Percentiles rank a stretch among this genome's conserved stretches.
These are phyloP conservation scores for Ophraella communa DNA, from an alignment of 2,888 invertebrate genomes.

Conservation along the genomic window DNA sequence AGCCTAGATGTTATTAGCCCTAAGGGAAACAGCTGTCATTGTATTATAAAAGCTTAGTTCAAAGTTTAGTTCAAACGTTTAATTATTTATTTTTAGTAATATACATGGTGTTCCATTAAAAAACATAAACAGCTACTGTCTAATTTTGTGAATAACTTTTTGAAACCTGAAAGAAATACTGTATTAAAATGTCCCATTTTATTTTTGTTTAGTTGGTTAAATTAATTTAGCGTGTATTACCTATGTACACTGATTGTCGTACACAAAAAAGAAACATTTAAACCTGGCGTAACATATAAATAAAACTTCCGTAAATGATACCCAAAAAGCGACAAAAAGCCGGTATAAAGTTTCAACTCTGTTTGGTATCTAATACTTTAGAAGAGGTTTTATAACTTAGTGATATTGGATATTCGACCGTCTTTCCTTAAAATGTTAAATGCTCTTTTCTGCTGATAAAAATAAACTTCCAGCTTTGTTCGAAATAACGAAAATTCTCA, in stretches of 20 bases:
- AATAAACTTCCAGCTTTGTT: not conserved
- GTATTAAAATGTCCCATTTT: too few relatives aligned
- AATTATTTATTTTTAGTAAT: too few relatives aligned
- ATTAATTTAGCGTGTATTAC: not conserved
- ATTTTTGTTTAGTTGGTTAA: too few relatives aligned
- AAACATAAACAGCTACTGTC: too few relatives aligned
- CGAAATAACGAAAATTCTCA: not conserved
- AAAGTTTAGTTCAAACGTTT: too few relatives aligned
- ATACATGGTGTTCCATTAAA: too few relatives aligned
- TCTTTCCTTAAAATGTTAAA: not conserved
- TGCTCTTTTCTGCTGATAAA: not conserved
- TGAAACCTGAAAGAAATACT: too few relatives aligned
- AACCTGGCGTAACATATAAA: not conserved
- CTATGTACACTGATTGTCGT: not conserved
- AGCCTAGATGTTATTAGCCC: too few relatives aligned
- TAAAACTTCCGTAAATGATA: not conserved
- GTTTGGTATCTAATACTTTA: not conserved
- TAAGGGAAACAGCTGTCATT: too few relatives aligned
- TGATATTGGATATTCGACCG: conserved; percentile 3
- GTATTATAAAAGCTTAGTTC: too few relatives aligned
- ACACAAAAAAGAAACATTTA: not conserved
- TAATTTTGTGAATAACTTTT: too few relatives aligned
- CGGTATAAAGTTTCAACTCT: conserved; percentile 1
- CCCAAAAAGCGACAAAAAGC: not conserved
- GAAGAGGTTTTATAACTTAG: conserved; percentile 6